Conservation (phyloP, 2,888 invertebrate genomes). For the Papilio demoleus region DNA sequence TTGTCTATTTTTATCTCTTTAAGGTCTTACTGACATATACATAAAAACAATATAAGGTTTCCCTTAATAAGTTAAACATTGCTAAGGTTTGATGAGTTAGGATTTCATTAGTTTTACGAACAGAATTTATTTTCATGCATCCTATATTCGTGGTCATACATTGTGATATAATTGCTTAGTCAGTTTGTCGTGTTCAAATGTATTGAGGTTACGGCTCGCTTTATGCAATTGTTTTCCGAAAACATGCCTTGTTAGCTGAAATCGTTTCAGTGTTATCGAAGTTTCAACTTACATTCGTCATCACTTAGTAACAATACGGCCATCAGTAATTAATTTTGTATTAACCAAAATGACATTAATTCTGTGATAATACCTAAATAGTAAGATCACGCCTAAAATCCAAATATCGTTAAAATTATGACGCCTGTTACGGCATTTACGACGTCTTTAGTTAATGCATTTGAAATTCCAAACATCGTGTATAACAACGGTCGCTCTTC, state of each 20-base stretch:
- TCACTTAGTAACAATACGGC: not conserved
- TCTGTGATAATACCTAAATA: too few relatives aligned
- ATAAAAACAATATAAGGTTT: conserved; percentile 1
- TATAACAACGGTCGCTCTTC: too few relatives aligned
- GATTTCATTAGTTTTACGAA: too few relatives aligned
- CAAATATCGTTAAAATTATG: too few relatives aligned
- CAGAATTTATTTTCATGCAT: not conserved
- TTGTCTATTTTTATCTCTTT: not conserved
- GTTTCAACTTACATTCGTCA: not conserved
- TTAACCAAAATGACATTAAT: too few relatives aligned
- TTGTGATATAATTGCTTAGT: conserved; percentile 8
- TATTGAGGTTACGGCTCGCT: conserved; percentile 11
- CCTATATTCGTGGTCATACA: not conserved
- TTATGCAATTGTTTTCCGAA: conserved; percentile 14
- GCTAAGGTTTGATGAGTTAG: not conserved
- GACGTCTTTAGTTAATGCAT: too few relatives aligned
- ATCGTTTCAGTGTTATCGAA: conserved; percentile 1
- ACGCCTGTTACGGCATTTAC: too few relatives aligned
- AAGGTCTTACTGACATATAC: not conserved
- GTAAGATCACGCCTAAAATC: too few relatives aligned
- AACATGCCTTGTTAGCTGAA: conserved; percentile 16
- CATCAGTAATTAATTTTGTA: too few relatives aligned
- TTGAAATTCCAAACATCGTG: too few relatives aligned
- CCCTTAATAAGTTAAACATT: not conserved
- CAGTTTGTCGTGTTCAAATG: conserved; percentile 2